Percentiles rank a stretch among this genome's conserved stretches.
Evolutionary conservation across 2,113 vertebrate species (phyloP).

Genomic region (Peromyscus leucopus): DNA sequence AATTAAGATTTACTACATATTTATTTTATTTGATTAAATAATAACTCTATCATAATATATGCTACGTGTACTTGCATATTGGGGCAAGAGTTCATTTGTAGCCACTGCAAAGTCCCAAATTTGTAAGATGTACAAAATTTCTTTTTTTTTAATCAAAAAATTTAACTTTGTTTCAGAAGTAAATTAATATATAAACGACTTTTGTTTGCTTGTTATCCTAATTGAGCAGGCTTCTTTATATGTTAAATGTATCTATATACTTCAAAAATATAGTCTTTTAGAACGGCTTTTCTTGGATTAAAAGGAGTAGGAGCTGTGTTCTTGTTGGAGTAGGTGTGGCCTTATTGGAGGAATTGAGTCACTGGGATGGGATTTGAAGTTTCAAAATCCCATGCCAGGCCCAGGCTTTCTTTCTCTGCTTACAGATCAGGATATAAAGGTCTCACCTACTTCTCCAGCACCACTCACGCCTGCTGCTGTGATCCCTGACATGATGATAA

Average conservation of each 20-base stretch:
- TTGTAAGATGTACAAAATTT: not conserved
- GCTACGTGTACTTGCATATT: not conserved
- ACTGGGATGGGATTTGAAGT: no score
- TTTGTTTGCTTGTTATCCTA: not conserved
- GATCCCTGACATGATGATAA: no score
- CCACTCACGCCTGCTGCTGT: no score
- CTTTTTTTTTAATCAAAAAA: not conserved
- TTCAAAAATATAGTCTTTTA: not conserved
- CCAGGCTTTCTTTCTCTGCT: no score
- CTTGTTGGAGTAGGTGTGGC: no score
- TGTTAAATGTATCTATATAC: not conserved
- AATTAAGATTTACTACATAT: not conserved
- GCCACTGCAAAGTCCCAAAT: not conserved
- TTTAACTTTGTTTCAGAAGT: not conserved
- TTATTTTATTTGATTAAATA: not conserved
- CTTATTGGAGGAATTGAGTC: no score
- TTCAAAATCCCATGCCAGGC: no score
- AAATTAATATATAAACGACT: not conserved
- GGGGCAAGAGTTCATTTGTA: not conserved
- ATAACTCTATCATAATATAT: not conserved
- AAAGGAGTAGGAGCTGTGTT: no score
- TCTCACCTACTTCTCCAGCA: no score
- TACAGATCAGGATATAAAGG: no score
- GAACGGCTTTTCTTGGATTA: not conserved
- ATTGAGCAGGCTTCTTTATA: not conserved